Conservation (phyloP, 2,888 invertebrate species). For the Hirtodrosophila confusa region DNA sequence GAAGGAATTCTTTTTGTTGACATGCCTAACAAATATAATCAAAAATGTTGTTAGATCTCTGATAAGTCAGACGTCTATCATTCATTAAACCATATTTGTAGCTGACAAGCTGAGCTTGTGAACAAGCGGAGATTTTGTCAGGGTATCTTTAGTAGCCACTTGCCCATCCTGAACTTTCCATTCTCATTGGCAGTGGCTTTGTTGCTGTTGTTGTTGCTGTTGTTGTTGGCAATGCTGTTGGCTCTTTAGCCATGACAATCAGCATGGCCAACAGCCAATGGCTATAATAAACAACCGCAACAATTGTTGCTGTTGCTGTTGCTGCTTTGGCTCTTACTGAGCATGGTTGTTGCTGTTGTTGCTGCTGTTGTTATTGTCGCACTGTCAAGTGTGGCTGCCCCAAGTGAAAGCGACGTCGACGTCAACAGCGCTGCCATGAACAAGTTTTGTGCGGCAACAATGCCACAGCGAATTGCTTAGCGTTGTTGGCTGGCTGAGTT, state of each 20-base stretch:
- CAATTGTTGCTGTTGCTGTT: constrained; percentile 60
- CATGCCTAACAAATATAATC: too few species aligned
- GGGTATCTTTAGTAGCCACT: constrained; percentile 33
- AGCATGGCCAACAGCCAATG: constrained; percentile 71
- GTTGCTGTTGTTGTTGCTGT: constrained; percentile 24
- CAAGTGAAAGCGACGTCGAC: constrained; percentile 73
- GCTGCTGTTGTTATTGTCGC: constrained; percentile 57
- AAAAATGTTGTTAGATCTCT: too few species aligned
- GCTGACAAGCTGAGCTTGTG: too few species aligned
- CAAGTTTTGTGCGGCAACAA: constrained; percentile 54
- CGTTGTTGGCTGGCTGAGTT: constrained; percentile 15
- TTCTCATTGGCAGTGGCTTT: constrained; percentile 25
- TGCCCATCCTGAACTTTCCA: constrained; percentile 48
- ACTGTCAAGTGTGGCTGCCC: constrained; percentile 73
- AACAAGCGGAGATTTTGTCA: constrained; percentile 1
- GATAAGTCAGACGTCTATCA: too few species aligned
- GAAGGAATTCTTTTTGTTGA: background rate
- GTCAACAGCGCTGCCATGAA: constrained; percentile 39
- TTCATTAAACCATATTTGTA: too few species aligned
- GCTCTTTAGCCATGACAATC: constrained; percentile 76
- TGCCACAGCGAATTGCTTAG: constrained; percentile 48
- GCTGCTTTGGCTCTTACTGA: constrained; percentile 23
- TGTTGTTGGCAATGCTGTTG: constrained; percentile 50
- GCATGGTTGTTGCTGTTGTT: constrained; percentile 33
- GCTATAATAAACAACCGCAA: constrained; percentile 70